Evolutionary conservation across 2,888 invertebrate genomes (phyloP), one percentile per base, ranked within the genome.

Genomic region (Tridacna gigas): DNA sequence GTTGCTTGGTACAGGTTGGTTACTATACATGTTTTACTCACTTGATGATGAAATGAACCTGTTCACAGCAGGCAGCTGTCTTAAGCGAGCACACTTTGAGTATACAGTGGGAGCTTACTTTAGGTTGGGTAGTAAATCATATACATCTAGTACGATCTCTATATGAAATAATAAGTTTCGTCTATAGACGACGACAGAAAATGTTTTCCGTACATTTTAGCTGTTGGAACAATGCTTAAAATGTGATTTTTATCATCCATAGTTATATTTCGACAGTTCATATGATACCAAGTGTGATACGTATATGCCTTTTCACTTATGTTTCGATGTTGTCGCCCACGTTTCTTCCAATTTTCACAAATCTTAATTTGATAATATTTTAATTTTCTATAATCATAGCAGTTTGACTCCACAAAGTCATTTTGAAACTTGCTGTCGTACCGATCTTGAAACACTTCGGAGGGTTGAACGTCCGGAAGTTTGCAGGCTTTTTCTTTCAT

Each of bases 261-360:
- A 22, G 65, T 65, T 25, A 65, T 25, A 26, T 65, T 65, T 65
- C 65, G 22, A 22, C 20, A 7, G 25, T 15, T 15, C 5, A 65
- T 65, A 65, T 65, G 65, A 26, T 65, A 65, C 65, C 65, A 65
- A 15, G 65, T 65, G 25, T 65, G 65, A 26, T 65, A 65, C 7
- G 65, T 65, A 25, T 65, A 65, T 15, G 65, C 65, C 7, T 65
- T 18, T 22, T 65, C 25, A 65, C 65, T 65, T 5, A 65, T 15
- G 3, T 9, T 65, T 15, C 65, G 20, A 7, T 65, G 5, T 15
- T 65, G 25, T 7, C 25, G 11, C 4, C 65, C 65, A 4, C 65
- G 65, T 65, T 22, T 65, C 26, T 65, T 65, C 65, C 65, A 65
- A 5, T 4, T 25, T 9, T 65, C 65, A 26, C 65, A 65, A 26